phyloP scores from a whole-genome alignment of 2,113 vertebrate species.

The Glaucidium brasilianum region DNA sequence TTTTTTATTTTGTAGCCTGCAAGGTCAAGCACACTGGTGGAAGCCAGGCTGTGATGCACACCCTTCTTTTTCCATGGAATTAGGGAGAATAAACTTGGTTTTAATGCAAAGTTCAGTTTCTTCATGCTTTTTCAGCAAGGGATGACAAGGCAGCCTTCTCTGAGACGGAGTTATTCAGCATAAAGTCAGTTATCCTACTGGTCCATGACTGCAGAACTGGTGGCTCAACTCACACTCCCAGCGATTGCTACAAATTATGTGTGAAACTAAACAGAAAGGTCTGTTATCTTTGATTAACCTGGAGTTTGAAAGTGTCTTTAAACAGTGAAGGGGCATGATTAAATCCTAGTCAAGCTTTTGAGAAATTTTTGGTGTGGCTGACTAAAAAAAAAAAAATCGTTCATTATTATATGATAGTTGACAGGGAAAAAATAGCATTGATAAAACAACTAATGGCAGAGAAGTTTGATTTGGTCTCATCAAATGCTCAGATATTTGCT shows the following conservation, averaged over 20 bases:
- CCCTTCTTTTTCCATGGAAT: background rate
- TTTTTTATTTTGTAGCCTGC: background rate
- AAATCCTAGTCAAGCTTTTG: background rate
- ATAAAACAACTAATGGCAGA: background rate
- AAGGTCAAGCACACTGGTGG: background rate
- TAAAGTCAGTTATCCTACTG: background rate
- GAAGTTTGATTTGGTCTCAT: background rate
- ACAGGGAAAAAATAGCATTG: background rate
- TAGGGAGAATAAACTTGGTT: background rate
- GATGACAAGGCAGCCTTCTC: background rate
- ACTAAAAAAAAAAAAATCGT: background rate
- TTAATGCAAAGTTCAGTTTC: background rate
- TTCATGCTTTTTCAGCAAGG: background rate
- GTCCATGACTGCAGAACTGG: rapidly evolving
- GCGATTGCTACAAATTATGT: background rate
- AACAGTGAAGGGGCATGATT: background rate
- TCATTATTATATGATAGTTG: background rate
- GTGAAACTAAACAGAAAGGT: background rate
- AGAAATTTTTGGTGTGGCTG: background rate
- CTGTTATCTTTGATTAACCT: background rate
- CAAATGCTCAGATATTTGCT: background rate
- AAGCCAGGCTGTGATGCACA: background rate
- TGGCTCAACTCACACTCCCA: background rate
- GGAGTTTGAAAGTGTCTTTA: background rate
- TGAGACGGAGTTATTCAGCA: background rate